A percentile compares a stretch with the other conserved stretches of the same genome.
Evolutionary conservation across 2,113 vertebrate species (phyloP).

Genomic region (Oreochromis tanganicae): DNA sequence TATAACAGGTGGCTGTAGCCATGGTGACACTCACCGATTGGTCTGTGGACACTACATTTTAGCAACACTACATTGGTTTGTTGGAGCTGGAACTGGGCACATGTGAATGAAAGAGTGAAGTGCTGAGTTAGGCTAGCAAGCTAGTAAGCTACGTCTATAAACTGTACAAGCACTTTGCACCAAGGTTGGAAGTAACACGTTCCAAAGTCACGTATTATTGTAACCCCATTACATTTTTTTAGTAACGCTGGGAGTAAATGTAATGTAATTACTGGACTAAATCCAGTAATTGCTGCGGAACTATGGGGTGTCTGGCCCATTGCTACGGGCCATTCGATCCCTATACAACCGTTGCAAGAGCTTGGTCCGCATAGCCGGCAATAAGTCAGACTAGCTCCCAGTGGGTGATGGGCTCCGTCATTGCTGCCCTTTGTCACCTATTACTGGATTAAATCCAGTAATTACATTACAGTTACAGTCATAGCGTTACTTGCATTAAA

Average conservation of each 20-base stretch:
- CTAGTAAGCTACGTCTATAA: background rate
- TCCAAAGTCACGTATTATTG: background rate
- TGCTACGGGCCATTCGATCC: too few species aligned
- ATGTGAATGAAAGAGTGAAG: background rate
- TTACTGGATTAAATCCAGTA: background rate
- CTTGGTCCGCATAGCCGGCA: too few species aligned
- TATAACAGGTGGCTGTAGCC: background rate
- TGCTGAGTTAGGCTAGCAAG: background rate
- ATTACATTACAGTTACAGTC: background rate
- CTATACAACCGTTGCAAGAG: too few species aligned
- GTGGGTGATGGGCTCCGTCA: too few species aligned
- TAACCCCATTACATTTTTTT: background rate
- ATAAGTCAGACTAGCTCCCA: too few species aligned
- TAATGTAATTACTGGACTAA: background rate
- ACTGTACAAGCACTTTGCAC: background rate
- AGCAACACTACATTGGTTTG: background rate
- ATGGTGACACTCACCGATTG: background rate
- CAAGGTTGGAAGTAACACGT: background rate
- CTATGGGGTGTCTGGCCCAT: too few species aligned
- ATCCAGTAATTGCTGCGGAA: background rate
- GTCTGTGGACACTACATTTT: background rate
- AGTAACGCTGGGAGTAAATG: background rate
- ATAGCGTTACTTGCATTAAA: background rate
- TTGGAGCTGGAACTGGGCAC: background rate
- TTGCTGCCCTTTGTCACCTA: background rate